Evolutionary conservation across 2,888 invertebrate genomes (phyloP), one percentile per base, ranked within the genome.

Genomic region (Drosophila robusta): DNA sequence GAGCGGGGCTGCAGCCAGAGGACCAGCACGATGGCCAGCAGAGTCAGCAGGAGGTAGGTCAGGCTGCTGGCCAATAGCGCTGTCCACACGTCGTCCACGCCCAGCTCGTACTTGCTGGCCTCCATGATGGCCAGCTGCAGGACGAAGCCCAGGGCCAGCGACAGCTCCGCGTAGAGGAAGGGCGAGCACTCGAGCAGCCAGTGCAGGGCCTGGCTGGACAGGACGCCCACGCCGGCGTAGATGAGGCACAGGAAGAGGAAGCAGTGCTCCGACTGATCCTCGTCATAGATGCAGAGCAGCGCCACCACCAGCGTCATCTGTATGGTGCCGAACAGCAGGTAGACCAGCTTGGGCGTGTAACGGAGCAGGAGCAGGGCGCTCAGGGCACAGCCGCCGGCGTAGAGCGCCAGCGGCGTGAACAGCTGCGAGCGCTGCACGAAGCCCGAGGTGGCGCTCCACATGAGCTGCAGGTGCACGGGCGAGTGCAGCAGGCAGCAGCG

Each of bases 121-220:
- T 90, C 91, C 65, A 89, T 52, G 0, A 79, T 42, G 9, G 24
- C 39, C 44, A 90, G 57, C 26, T 91, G 87, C 16, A 90, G 54
- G 1, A 64, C 46, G 29, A 81, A 78, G 4, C 79, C 78, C 1
- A 76, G 0, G 1, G 87, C 80, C 26, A 90, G 41, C 3, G 63
- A 56, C 1, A 90, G 24, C 50, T 90, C 91, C 1, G 90, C 76
- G 16, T 84, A 89, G 14, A 91, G 82, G 38, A 90, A 89, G 2
- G 90, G 91, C 12, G 90, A 75, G 58, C 82, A 85, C 45, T 90
- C 91, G 11, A 91, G 66, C 0, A 91, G 57, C 78, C 84, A 88
- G 47, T 90, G 90, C 9, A 90, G 50, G 0, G 79, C 74, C 46
- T 90, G 86, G 18, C 89, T 89, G 26, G 90, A 89, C 8, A 89